Percentiles rank a stretch among this genome's conserved stretches.
Evolutionary conservation across 2,888 invertebrate species (phyloP).

Genomic region (Andrena praecox): DNA sequence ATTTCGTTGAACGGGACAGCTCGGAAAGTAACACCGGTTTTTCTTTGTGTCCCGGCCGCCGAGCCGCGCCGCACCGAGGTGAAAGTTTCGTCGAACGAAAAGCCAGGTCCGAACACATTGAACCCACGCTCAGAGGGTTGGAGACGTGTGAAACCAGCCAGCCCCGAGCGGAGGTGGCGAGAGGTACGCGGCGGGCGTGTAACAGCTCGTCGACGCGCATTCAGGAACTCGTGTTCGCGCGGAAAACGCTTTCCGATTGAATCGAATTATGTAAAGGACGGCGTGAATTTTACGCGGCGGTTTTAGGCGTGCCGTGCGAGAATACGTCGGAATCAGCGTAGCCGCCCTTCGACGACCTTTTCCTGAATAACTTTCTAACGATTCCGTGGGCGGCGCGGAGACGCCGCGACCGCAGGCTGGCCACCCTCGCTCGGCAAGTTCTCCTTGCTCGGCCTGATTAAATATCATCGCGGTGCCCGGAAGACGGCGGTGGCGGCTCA

Average conservation of each 20-base stretch:
- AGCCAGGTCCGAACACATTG: conserved; percentile 42
- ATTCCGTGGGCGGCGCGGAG: conserved; percentile 32
- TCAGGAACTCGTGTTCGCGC: conserved; percentile 60
- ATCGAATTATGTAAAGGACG: conserved; percentile 77
- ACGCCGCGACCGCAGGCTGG: neutral
- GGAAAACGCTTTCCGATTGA: conserved; percentile 75
- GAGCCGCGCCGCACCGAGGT: neutral
- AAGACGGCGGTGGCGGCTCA: conserved; percentile 11
- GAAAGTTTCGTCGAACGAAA: conserved; percentile 26
- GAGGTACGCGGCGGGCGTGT: neutral
- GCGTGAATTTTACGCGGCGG: conserved; percentile 68
- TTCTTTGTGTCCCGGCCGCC: conserved; percentile 26
- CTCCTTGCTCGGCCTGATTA: conserved; percentile 37
- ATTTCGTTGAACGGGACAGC: conserved; percentile 41
- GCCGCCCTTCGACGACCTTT: conserved; percentile 44
- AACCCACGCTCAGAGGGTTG: conserved; percentile 45
- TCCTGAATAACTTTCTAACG: conserved; percentile 66
- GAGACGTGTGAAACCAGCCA: conserved; percentile 56
- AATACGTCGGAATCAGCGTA: conserved; percentile 57
- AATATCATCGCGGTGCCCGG: conserved; percentile 36
- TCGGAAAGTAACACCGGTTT: conserved; percentile 31
- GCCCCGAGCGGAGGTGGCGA: neutral
- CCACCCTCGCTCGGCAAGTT: neutral
- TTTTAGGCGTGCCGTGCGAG: conserved; percentile 45
- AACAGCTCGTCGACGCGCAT: conserved; percentile 64